These are phyloP conservation scores for Argyrosomus japonicus DNA, from an alignment of 2,113 vertebrate genomes.

Conservation along the genomic window DNA sequence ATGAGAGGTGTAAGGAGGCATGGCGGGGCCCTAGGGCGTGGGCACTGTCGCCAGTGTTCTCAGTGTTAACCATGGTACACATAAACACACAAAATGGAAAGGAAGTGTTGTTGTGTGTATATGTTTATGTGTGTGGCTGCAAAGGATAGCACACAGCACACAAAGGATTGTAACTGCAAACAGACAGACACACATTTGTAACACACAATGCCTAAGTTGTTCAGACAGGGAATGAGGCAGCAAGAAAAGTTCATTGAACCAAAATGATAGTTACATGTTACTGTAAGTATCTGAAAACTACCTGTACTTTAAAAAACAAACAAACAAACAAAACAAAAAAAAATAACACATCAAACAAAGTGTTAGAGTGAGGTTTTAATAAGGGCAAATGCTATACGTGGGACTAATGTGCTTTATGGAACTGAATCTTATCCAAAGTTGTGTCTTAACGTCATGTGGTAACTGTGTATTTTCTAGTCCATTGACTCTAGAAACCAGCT, in stretches of 20 bases:
- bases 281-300: neutral
- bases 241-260: conserved; percentile 6
- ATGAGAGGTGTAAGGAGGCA: conserved; percentile 72
- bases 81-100: conserved; percentile 51
- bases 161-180: conserved; percentile 53
- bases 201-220: conserved; percentile 36
- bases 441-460: conserved; percentile 21
- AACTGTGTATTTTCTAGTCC: conserved; percentile 25
- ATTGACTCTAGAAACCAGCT: conserved; percentile 32
- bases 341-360: neutral
- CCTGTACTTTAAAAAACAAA: conserved; percentile 11
- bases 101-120: conserved; percentile 55
- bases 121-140: conserved; percentile 17
- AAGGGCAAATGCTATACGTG: neutral
- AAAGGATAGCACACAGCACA: conserved; percentile 24
- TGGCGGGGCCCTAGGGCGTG: conserved; percentile 69
- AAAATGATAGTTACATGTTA: conserved; percentile 3
- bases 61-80: conserved; percentile 50
- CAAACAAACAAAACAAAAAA: neutral
- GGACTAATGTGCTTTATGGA: neutral
- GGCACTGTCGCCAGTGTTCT: conserved; percentile 70
- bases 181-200: neutral
- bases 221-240: conserved; percentile 12
- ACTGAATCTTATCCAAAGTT: conserved; percentile 14
- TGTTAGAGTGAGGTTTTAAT: neutral